Conservation (phyloP, 2,797 vertebrate genomes). For the Echiichthys vipera region DNA sequence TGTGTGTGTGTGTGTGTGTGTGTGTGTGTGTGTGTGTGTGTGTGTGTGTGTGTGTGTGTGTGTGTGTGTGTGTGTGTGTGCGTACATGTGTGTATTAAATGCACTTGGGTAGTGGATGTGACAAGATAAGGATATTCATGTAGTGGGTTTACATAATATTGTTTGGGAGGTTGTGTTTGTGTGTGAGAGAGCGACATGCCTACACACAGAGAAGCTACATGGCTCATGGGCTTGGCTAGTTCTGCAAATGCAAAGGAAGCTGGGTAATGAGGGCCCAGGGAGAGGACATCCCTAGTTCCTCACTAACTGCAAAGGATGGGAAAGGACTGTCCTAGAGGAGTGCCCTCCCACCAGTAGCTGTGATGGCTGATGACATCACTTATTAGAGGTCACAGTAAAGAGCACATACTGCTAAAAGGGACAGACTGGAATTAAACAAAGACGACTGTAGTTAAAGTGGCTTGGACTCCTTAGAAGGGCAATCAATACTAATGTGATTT, state of each 20-base stretch:
- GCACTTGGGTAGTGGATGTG: constrained; percentile 3
- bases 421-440: constrained; percentile 69
- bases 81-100: background rate
- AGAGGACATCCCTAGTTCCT: constrained; percentile 69
- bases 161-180: constrained; percentile 3
- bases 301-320: constrained; percentile 40
- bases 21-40: too few species aligned
- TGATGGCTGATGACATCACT: constrained; percentile 73
- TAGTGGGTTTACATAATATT: constrained; percentile 47
- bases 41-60: background rate
- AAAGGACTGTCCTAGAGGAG: constrained; percentile 61
- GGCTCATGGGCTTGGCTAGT: constrained; percentile 41
- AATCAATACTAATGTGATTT: constrained; percentile 63
- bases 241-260: constrained; percentile 51
- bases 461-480: constrained; percentile 66
- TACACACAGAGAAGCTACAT: background rate
- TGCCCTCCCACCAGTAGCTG: constrained; percentile 39
- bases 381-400: constrained; percentile 74
- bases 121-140: constrained; percentile 43
- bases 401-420: constrained; percentile 68
- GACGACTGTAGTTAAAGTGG: constrained; percentile 59
- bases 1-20: too few species aligned
- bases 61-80: background rate
- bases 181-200: background rate
- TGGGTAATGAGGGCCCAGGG: constrained; percentile 50